Base-by-base conservation (phyloP, 1,140 invertebrate species). In the Stenopsyche tienmushanensis region DNA sequence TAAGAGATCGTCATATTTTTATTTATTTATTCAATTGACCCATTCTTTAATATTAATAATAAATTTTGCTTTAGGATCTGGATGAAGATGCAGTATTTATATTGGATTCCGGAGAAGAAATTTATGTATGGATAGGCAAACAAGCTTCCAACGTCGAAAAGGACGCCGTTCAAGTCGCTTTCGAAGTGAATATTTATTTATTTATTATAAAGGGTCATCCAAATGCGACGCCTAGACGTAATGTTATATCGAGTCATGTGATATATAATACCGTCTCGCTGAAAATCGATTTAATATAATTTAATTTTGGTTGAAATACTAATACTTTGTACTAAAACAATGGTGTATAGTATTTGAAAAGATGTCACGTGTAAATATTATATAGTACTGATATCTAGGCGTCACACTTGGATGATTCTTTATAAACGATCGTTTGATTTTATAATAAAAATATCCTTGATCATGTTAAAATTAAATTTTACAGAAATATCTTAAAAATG, bases 1-100 rank as follows among this genome's bases (percentile, higher is more conserved):
- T 82, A 66, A 67, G n/a, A 45, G 17, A 20, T 60, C 25, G 9
- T 60, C 17, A 24, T 13, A 21, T 60, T n/a, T 29, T 47, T 41
- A 2, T 25, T 1, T 54, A 25, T 21, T 54, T 1, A 52, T 42
- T 34, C 26, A 42, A 24, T 50, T 50, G 5, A 17, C 17, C 3
- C 20, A 49, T 8, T 42, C 3, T 21, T 20, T 42, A 44, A 21
- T 59, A 21, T 26, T 25, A n/a, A 49, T 25, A 1, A 21, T 29
- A 23, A 1, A 1, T 10, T 44, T 44, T 49, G 62, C 72, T 72
- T 9, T 71, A 90, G 85, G 90, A 92, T 75, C 77, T 93, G 23
- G 88, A 89, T 67, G 83, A 86, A 62, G 90, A 91, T 76, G 88
- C 90, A 70, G 80, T 89, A 0, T 91, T 90, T 83, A 77, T 91